Conservation (phyloP, 1,140 invertebrate genomes). For the Ceratitis capitata region DNA sequence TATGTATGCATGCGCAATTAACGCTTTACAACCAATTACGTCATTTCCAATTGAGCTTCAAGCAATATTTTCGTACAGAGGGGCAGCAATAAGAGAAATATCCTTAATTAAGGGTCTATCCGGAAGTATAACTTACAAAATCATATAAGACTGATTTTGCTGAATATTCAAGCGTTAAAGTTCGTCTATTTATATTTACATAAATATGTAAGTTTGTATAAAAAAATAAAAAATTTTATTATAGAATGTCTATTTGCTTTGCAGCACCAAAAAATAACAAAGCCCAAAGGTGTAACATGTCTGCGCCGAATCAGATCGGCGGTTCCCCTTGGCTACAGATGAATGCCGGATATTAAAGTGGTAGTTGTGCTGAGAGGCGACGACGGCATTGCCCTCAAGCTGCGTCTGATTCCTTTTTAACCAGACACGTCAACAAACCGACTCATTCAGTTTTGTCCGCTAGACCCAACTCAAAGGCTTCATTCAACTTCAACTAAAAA, state of each 20-base stretch:
- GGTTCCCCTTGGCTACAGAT: not conserved
- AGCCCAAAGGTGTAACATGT: not conserved
- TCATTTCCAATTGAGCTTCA: too few relatives aligned
- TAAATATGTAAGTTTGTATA: not conserved
- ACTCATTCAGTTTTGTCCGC: not conserved
- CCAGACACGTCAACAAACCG: not conserved
- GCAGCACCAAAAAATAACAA: not conserved
- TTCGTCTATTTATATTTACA: not conserved
- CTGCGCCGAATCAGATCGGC: not conserved
- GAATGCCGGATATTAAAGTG: not conserved
- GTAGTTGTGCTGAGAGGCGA: not conserved
- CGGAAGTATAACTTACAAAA: too few relatives aligned
- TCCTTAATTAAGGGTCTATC: not conserved
- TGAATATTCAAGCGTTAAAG: too few relatives aligned
- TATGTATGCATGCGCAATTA: too few relatives aligned
- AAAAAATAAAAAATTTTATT: not conserved
- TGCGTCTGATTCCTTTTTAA: slow-evolving; percentile 16
- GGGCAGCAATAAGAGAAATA: too few relatives aligned
- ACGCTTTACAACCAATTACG: too few relatives aligned
- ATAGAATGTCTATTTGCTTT: not conserved
- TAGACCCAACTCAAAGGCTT: slow-evolving; percentile 17
- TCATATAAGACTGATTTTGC: too few relatives aligned
- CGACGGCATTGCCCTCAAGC: not conserved
- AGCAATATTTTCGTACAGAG: too few relatives aligned
- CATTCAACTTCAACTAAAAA: slow-evolving; percentile 2